A percentile compares a stretch with the other conserved stretches of the same genome.
These are phyloP conservation scores for Xiphophorus maculatus DNA, from an alignment of 2,113 vertebrate species.

Conservation along the genomic window DNA sequence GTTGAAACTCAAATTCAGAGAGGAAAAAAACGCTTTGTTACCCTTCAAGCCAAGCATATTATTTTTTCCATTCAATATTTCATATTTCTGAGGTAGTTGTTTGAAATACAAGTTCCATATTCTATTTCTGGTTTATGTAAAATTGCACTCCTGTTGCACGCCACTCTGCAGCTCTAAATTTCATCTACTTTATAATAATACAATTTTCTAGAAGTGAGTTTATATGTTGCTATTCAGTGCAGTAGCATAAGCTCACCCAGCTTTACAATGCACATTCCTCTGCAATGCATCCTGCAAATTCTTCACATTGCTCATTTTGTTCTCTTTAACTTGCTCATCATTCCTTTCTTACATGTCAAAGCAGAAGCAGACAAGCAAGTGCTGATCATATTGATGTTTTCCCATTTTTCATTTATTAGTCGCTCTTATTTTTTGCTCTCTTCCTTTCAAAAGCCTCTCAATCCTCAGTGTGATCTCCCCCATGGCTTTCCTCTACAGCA, in stretches of 20 bases:
- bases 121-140: no score
- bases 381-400: constrained; percentile 50
- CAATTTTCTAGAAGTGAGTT: neutral
- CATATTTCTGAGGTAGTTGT: no score
- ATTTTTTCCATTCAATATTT: no score
- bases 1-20: no score
- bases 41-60: no score
- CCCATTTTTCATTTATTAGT: constrained; percentile 52
- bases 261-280: neutral
- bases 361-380: constrained; percentile 37
- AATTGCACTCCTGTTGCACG: neutral
- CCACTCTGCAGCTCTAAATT: neutral
- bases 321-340: constrained; percentile 30
- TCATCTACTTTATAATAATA: neutral
- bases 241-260: neutral
- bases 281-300: neutral
- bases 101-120: no score
- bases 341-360: constrained; percentile 36
- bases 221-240: neutral
- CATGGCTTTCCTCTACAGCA: constrained; percentile 67
- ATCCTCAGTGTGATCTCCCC: constrained; percentile 62
- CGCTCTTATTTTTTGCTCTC: constrained; percentile 29
- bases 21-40: no score
- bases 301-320: constrained; percentile 20
- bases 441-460: constrained; percentile 52